Evolutionary conservation across 2,797 vertebrate genomes (phyloP).

Genomic region (Sus cebifrons): DNA sequence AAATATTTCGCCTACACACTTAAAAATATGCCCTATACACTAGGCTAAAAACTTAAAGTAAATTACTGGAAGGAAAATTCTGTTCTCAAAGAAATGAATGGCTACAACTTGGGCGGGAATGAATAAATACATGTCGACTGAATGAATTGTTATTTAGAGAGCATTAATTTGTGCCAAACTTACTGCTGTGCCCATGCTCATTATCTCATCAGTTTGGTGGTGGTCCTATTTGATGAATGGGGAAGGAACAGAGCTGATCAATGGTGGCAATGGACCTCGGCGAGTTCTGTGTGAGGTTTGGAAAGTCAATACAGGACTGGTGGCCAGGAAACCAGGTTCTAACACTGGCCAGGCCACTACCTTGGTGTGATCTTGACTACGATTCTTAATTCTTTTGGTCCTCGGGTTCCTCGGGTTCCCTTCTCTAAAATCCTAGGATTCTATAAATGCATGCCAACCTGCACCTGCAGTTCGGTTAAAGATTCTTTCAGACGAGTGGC

Average conservation of each 20-base stretch:
- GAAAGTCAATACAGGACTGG: neutral
- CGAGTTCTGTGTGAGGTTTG: neutral
- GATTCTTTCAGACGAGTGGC: conserved; percentile 39
- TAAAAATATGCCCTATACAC: neutral
- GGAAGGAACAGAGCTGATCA: neutral
- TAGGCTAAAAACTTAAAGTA: conserved; percentile 2
- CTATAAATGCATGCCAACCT: neutral
- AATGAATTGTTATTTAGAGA: neutral
- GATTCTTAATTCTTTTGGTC: neutral
- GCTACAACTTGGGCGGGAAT: conserved; percentile 10
- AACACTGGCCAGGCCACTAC: neutral
- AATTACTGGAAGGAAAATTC: neutral
- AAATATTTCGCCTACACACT: neutral
- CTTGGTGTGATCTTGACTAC: neutral
- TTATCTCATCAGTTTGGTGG: neutral
- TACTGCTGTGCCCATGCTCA: neutral
- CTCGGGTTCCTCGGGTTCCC: neutral
- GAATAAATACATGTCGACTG: neutral
- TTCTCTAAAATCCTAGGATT: neutral
- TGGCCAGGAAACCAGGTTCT: neutral
- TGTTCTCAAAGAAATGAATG: neutral
- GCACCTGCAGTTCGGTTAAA: conserved; percentile 69
- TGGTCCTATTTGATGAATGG: neutral
- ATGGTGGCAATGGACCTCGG: neutral
- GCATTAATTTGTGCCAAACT: neutral